These are phyloP conservation scores for Hemicordylus capensis DNA, from an alignment of 2,113 vertebrate species.

Conservation along the genomic window DNA sequence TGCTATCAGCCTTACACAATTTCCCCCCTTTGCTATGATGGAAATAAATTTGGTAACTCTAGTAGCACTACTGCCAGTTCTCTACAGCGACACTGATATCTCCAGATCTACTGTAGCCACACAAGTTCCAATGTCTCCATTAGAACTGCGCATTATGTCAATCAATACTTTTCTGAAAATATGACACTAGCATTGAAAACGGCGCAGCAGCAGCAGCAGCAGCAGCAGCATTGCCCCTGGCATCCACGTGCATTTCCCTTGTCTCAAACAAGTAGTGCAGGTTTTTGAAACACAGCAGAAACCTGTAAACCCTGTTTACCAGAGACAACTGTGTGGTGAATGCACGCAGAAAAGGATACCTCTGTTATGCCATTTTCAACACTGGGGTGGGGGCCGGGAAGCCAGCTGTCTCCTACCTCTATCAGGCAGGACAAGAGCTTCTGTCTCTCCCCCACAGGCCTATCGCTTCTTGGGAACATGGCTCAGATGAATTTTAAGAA, in stretches of 20 bases:
- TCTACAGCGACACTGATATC: too few relatives aligned
- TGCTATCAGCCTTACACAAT: too few relatives aligned
- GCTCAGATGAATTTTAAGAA: neutral
- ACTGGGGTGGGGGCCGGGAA: too few relatives aligned
- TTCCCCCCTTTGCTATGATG: too few relatives aligned
- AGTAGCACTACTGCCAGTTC: too few relatives aligned
- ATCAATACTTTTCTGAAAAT: too few relatives aligned
- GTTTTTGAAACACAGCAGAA: neutral
- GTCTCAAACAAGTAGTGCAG: neutral
- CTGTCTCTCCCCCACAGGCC: neutral
- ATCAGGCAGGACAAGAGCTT: neutral
- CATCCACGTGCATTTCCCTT: neutral
- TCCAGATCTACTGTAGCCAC: too few relatives aligned
- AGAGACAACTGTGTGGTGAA: neutral
- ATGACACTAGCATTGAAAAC: too few relatives aligned
- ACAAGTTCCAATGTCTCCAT: too few relatives aligned
- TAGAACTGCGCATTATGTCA: too few relatives aligned
- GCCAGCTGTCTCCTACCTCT: rapidly evolving
- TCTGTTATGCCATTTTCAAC: neutral
- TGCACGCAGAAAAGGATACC: neutral
- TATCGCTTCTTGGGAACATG: neutral
- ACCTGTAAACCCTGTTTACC: neutral
- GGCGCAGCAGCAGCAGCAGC: too few relatives aligned
- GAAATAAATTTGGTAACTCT: too few relatives aligned
- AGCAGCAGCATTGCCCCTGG: neutral